Base-by-base conservation (phyloP, 1,140 invertebrate genomes). In the Lepidurus packardi region DNA sequence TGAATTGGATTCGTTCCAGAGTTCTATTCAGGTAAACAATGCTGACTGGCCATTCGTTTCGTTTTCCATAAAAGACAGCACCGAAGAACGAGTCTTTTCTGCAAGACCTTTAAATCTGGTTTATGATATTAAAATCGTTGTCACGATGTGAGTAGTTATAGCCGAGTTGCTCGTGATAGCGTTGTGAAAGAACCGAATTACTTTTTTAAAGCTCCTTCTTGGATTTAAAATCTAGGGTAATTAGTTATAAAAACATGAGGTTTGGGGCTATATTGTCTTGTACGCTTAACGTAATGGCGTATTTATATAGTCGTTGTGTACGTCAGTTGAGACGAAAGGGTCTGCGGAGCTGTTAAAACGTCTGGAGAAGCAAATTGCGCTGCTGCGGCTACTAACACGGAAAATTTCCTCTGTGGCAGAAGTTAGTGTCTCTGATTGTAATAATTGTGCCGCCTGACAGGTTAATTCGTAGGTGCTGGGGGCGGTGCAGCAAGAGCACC, bases 401-500 rank as follows among this genome's bases (percentile, higher is more conserved):
- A 81, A 85, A 53, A 84, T 88, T 44, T 86, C 86, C 7, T 85
- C 84, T 79, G 81, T 85, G 73, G 85, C 86, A 13, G 87, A 88
- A 82, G 84, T 87, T 34, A 84, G 53, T 73, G 8, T 42, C 25
- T 5, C 53, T 75, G 6, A n/a, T 47, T 43, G 4, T 43, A 24
- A 11, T 24, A n/a, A 24, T 43, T 24, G 7, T 8, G 53, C 21
- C 53, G 7, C 13, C 8, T 7, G 21, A 7, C 13, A 7, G 13
- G 21, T n/a, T 65, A n/a, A 43, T 43, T 76, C 13, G 13, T 74
- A 82, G 80, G 79, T 82, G 79, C 83, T 83, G 80, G 87, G 87
- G 25, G 87, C 87, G 13, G 87, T 88, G 6, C 87, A 88, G 80
- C 82, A 89, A 84, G 88, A 89, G 80, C 84, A 84, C 78, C 81